These are phyloP conservation scores for Tubiluchus corallicola DNA, from an alignment of 2,888 invertebrate genomes.

Conservation along the genomic window DNA sequence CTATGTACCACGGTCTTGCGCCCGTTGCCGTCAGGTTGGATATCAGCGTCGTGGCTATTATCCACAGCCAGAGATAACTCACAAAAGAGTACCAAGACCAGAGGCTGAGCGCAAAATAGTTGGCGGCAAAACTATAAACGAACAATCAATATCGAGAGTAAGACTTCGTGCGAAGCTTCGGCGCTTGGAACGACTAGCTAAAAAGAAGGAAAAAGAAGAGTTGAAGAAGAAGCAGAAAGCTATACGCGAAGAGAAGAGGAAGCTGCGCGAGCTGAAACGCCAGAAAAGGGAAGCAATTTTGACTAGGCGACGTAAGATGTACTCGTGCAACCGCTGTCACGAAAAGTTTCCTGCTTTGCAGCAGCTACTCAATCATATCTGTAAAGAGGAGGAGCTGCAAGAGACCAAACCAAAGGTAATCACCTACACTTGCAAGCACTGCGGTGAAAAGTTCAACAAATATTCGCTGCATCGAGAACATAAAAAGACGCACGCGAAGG, in stretches of 20 bases:
- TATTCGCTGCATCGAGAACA: background rate
- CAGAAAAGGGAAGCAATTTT: no score
- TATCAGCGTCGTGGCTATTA: background rate
- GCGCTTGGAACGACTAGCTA: no score
- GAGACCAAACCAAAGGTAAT: background rate
- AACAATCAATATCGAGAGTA: no score
- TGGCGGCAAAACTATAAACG: no score
- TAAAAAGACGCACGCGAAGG: background rate
- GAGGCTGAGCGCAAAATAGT: no score
- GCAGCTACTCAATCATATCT: background rate
- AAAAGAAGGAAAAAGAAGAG: background rate
- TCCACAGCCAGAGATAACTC: background rate
- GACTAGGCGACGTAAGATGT: background rate
- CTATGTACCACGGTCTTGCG: background rate
- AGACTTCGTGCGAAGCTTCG: no score
- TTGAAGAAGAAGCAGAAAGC: background rate
- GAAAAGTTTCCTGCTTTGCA: background rate
- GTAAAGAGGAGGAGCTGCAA: background rate
- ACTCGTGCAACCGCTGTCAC: slow-evolving; percentile 3
- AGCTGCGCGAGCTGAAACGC: no score
- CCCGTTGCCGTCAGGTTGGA: background rate
- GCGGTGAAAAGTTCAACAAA: background rate
- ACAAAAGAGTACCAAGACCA: no score
- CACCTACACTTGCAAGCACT: background rate
- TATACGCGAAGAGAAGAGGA: background rate